Conservation (phyloP, 2,888 invertebrate species). For the Odontocerum albicorne region DNA sequence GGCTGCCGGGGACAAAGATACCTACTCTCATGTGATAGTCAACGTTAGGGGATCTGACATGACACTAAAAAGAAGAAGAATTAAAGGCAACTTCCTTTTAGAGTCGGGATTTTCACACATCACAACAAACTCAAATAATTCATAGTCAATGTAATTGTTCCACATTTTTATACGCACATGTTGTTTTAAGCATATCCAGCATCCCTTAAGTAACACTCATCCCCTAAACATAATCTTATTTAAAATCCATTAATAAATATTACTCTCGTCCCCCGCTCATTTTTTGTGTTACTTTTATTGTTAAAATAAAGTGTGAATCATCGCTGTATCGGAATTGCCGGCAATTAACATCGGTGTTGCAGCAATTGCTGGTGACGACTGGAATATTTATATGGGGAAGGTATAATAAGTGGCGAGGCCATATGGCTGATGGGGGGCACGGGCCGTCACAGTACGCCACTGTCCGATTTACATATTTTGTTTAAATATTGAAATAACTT, state of each 20-base stretch:
- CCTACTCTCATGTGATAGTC: too few relatives aligned
- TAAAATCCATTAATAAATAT: conserved; percentile 27
- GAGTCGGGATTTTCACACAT: too few relatives aligned
- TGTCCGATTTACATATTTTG: conserved; percentile 36
- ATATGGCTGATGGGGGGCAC: conserved; percentile 20
- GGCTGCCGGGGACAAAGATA: too few relatives aligned
- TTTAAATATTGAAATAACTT: conserved; percentile 34
- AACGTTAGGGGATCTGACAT: too few relatives aligned
- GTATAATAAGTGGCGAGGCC: conserved; percentile 7
- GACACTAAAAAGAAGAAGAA: too few relatives aligned
- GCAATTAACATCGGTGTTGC: conserved; percentile 35
- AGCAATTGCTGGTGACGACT: conserved; percentile 29
- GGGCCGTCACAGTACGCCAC: conserved; percentile 15
- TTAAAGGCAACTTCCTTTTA: too few relatives aligned
- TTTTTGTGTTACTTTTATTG: conserved; percentile 19
- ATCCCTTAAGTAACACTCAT: neutral
- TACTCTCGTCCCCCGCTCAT: conserved; percentile 2
- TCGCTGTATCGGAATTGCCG: conserved; percentile 29
- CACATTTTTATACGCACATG: too few relatives aligned
- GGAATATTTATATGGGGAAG: neutral
- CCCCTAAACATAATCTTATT: conserved; percentile 5
- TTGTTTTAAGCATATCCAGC: conserved; percentile 1
- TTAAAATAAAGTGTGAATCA: conserved; percentile 35
- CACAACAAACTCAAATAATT: too few relatives aligned
- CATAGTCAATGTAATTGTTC: too few relatives aligned